Evolutionary conservation across 2,797 vertebrate species (phyloP), one percentile per base, ranked within the genome.

Genomic region (Myotis pilosus): DNA sequence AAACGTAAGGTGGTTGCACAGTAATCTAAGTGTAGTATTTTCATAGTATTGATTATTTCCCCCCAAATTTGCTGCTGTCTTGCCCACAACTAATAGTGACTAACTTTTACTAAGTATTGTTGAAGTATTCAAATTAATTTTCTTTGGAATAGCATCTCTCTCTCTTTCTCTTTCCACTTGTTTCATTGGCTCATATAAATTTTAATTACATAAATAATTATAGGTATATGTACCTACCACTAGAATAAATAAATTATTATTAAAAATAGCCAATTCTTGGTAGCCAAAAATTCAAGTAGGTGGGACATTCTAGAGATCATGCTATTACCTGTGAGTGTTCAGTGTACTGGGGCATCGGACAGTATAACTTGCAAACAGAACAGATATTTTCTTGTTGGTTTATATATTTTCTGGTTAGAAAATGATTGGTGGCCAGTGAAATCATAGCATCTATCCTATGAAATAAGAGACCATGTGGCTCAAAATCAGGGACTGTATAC

Each of bases 141-240:
- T 44, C 23, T 72, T 89, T 68, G 23, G 83, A 90, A 60, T 0
- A 49, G 23, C 7, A 90, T 23, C 15, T 89, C 19, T 84, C 23
- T 33, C 53, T 68, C 20, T 51, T 47, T 75, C 38, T 89, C n/a
- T 53, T 9, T 64, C 23, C 4, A 71, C 2, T 81, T n/a, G 80
- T 4, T 68, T 84, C 60, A 66, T 2, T 57, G 28, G n/a, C 69
- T 95, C 85, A 74, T 68, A 49, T 41, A 82, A 82, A n/a, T 82
- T 85, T 90, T 89, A 64, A 94, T 85, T 92, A 47, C 1, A 33
- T 71, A 76, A 76, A 33, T 64, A 91, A 68, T 72, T 66, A 74
- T 12, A 4, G 49, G 28, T 53, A 28, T 13, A 47, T 30, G 3
- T 82, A 16, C 2, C 38, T 33, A 53, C 3, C 20, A 19, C 16